Conservation (phyloP, 2,113 vertebrate species). For the Tricholaema leucomelas region DNA sequence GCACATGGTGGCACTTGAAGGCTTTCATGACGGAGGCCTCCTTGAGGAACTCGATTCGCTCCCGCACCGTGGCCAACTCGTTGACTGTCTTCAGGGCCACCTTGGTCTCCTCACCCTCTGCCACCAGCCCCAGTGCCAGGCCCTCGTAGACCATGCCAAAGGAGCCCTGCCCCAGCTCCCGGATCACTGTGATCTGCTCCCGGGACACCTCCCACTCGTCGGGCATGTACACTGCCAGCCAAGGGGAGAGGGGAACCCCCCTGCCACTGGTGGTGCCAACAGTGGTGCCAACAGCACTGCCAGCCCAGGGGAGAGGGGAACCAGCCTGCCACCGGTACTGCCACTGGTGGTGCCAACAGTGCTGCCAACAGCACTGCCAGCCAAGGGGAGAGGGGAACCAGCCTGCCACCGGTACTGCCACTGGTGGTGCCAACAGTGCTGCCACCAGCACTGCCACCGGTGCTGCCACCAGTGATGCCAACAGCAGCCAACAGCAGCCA, state of each 20-base stretch:
- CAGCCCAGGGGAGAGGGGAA: no score
- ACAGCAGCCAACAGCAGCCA: no score
- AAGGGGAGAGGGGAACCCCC: not conserved
- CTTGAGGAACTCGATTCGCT: constrained; percentile 82
- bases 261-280: no score
- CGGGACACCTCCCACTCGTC: constrained; percentile 84
- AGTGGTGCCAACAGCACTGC: no score
- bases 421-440: no score
- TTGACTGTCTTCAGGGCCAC: constrained; percentile 85
- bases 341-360: no score
- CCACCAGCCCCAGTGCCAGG: constrained; percentile 59
- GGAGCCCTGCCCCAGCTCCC: constrained; percentile 83
- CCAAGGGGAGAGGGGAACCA: no score
- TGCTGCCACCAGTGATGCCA: no score
- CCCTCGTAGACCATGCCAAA: constrained; percentile 86
- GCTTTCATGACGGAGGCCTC: constrained; percentile 86
- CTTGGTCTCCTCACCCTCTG: constrained; percentile 65
- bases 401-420: no score
- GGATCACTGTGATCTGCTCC: constrained; percentile 78
- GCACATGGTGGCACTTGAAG: constrained; percentile 82
- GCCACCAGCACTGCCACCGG: no score
- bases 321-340: no score
- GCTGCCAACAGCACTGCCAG: no score
- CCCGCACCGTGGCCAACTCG: constrained; percentile 77
- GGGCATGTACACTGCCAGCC: constrained; percentile 73